These are phyloP conservation scores for Sylvietta virens DNA, from an alignment of 2,113 vertebrate genomes.

Conservation along the genomic window DNA sequence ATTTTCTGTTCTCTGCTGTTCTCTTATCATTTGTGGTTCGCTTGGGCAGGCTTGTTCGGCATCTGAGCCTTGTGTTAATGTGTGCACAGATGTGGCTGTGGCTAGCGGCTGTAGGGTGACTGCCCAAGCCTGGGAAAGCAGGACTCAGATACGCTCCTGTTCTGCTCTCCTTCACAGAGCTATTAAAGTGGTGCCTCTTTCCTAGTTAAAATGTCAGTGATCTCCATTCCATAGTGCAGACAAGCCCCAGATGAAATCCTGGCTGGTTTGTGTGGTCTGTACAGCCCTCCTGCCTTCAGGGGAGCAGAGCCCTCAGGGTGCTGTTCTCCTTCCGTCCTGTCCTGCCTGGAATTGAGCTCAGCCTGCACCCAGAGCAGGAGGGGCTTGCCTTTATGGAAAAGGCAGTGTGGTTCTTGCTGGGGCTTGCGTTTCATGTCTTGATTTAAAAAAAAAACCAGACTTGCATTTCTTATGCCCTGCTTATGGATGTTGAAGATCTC, in stretches of 20 bases:
- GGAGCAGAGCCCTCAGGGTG: not conserved
- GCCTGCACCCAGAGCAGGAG: not conserved
- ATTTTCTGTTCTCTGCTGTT: not conserved
- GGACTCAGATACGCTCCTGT: not conserved
- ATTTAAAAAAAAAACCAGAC: not conserved
- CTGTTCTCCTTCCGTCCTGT: accelerated
- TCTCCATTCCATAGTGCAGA: not conserved
- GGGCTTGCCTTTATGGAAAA: not conserved
- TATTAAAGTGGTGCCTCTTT: not conserved
- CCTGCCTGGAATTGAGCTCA: not conserved
- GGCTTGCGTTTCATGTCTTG: not conserved
- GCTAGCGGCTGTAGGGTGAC: not conserved
- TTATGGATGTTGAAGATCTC: not conserved
- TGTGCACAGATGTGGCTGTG: not conserved
- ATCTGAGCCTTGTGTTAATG: not conserved
- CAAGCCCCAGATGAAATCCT: not conserved
- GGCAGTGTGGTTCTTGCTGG: accelerated
- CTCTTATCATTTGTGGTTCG: not conserved
- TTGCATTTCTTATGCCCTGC: not conserved
- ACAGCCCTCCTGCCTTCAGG: not conserved
- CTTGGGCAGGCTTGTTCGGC: not conserved
- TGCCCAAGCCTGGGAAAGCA: not conserved
- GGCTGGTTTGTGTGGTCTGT: not conserved
- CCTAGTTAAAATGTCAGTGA: not conserved
- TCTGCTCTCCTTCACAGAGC: not conserved